A percentile compares a stretch with the other conserved stretches of the same genome.
Evolutionary conservation across 2,113 vertebrate genomes (phyloP).

Genomic region (Anas platyrhynchos): DNA sequence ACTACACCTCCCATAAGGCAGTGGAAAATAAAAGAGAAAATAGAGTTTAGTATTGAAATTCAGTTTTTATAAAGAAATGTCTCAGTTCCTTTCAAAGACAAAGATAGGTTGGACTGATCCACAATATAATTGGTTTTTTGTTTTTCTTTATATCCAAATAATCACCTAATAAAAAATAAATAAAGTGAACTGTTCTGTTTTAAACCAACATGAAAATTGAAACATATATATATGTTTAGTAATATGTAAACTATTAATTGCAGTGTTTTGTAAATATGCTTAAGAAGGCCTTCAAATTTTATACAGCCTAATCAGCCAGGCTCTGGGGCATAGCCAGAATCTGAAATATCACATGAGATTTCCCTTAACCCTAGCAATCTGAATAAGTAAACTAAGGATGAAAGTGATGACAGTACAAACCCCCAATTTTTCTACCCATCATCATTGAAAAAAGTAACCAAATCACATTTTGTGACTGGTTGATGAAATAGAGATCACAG

Average conservation of each 20-base stretch:
- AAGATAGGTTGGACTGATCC: not conserved
- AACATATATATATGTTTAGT: not conserved
- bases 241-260: not conserved
- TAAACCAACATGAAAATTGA: not conserved
- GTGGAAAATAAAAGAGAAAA: not conserved
- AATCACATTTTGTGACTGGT: not conserved
- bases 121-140: not conserved
- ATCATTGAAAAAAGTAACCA: not conserved
- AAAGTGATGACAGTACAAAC: not conserved
- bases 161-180: not conserved
- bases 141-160: not conserved
- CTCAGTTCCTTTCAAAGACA: not conserved
- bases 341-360: not conserved
- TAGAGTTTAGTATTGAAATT: not conserved
- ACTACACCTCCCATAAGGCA: slow-evolving; percentile 14
- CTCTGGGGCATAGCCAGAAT: not conserved
- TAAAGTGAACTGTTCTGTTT: not conserved
- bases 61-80: not conserved
- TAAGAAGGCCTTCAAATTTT: not conserved
- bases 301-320: not conserved
- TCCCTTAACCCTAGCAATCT: not conserved
- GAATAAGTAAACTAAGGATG: not conserved
- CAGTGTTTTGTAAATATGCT: not conserved
- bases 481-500: not conserved
- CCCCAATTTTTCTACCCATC: not conserved